These are phyloP conservation scores for Sclerodermus sp. DNA, from an alignment of 2,888 invertebrate genomes.

Conservation along the genomic window DNA sequence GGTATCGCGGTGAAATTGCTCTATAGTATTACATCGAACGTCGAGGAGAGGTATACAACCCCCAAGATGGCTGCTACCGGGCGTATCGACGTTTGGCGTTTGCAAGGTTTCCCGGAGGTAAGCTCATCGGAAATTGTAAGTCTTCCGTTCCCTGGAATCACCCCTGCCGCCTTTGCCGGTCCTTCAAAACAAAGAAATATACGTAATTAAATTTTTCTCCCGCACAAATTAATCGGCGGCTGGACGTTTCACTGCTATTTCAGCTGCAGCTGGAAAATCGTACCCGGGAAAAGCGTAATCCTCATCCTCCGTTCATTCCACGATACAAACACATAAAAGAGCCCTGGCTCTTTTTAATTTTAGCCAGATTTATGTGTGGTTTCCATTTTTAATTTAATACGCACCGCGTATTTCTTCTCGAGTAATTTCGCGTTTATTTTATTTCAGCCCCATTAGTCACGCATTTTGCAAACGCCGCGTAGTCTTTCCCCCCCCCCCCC, in stretches of 20 bases:
- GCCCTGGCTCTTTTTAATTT: too few relatives aligned
- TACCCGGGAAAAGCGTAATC: constrained; percentile 9
- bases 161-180: constrained; percentile 39
- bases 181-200: constrained; percentile 53
- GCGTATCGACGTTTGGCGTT: constrained; percentile 57
- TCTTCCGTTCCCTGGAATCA: constrained; percentile 55
- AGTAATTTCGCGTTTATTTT: too few relatives aligned
- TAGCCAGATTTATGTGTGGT: too few relatives aligned
- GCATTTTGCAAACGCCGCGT: too few relatives aligned
- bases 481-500: too few relatives aligned
- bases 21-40: constrained; percentile 16
- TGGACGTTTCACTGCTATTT: background rate
- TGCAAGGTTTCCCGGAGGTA: constrained; percentile 56
- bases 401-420: too few relatives aligned
- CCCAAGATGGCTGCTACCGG: constrained; percentile 52
- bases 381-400: too few relatives aligned
- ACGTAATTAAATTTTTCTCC: constrained; percentile 51
- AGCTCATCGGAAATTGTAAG: constrained; percentile 58
- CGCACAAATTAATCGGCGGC: constrained; percentile 37
- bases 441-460: too few relatives aligned
- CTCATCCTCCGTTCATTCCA: too few relatives aligned
- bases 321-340: too few relatives aligned
- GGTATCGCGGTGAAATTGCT: constrained; percentile 37
- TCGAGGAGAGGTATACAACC: constrained; percentile 44
- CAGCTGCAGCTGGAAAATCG: constrained; percentile 8